These are phyloP conservation scores for Amaurobius ferox DNA, from an alignment of 2,888 invertebrate species.

Conservation along the genomic window DNA sequence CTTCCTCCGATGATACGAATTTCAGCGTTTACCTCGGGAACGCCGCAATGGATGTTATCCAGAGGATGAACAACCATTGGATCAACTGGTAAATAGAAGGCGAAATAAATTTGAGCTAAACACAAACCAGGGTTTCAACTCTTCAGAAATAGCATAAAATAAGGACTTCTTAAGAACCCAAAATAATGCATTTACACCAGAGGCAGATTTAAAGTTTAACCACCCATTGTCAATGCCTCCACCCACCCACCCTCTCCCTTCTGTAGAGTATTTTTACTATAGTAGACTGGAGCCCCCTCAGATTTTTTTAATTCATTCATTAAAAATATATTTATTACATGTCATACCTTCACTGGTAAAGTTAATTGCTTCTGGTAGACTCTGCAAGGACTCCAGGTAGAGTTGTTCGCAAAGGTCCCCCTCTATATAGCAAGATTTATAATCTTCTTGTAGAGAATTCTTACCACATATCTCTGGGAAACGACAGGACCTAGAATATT, in stretches of 20 bases:
- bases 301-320: no score
- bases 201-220: no score
- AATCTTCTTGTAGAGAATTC: constrained; percentile 87
- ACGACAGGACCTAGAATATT: constrained; percentile 82
- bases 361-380: neutral
- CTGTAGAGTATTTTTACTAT: no score
- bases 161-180: no score
- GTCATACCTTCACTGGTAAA: neutral
- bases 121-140: no score
- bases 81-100: neutral
- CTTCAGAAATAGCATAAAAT: no score
- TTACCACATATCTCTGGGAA: constrained; percentile 86
- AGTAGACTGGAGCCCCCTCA: no score
- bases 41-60: constrained; percentile 42
- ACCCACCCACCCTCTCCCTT: no score
- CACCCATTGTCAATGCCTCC: no score
- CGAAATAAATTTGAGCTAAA: no score
- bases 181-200: no score
- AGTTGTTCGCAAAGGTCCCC: constrained; percentile 86
- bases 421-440: constrained; percentile 90
- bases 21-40: constrained; percentile 19
- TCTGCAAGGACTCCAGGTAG: constrained; percentile 18
- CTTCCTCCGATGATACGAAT: constrained; percentile 91
- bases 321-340: no score
- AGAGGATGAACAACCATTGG: constrained; percentile 9